These are phyloP conservation scores for Stomatorhinus walkeri DNA, from an alignment of 2,797 vertebrate species.

Conservation along the genomic window DNA sequence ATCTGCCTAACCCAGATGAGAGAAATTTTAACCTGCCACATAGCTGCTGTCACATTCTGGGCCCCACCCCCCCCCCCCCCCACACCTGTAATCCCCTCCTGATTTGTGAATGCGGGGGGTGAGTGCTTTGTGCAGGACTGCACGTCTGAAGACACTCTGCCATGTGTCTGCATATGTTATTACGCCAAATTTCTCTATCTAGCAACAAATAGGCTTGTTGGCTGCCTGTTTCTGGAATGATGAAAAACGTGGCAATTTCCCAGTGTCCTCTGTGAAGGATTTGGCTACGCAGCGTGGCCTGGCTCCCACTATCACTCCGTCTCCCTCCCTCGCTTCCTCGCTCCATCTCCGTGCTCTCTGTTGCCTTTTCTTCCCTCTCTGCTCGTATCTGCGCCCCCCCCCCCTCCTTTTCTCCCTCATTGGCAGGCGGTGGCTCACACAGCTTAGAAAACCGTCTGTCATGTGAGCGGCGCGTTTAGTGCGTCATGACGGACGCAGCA, in stretches of 20 bases:
- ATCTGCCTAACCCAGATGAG: background rate
- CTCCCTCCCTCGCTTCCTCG: constrained; percentile 23
- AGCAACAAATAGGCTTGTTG: background rate
- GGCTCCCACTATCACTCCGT: constrained; percentile 16
- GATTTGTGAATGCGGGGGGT: background rate
- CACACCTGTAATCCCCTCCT: background rate
- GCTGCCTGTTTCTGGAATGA: background rate
- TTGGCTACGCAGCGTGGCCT: background rate
- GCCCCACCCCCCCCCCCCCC: background rate
- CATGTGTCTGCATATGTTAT: background rate
- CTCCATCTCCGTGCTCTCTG: constrained; percentile 16
- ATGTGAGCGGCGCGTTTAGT: background rate
- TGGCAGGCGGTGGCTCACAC: background rate
- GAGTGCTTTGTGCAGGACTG: background rate
- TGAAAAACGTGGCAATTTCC: constrained; percentile 8
- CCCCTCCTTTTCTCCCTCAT: background rate
- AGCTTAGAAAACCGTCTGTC: background rate
- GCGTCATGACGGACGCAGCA: background rate
- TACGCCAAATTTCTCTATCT: background rate
- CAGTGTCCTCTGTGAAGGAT: background rate
- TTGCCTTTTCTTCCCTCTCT: background rate
- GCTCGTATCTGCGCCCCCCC: background rate
- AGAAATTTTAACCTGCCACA: background rate
- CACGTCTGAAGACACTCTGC: background rate
- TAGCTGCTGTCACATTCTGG: background rate